Conservation (phyloP, 2,888 invertebrate species). For the Mythimna albipuncta region DNA sequence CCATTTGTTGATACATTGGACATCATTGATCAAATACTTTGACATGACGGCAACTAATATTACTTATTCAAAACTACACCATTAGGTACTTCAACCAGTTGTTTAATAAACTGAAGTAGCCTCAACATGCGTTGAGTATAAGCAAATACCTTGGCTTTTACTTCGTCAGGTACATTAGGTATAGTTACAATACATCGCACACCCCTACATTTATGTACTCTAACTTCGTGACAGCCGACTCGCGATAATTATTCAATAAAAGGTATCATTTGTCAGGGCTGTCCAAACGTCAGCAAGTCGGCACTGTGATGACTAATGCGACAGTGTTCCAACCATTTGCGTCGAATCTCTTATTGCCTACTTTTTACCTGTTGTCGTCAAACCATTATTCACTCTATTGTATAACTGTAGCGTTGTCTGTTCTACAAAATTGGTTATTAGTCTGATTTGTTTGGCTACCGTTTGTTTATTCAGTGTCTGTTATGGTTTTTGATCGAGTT, state of each 20-base stretch:
- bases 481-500: conserved; percentile 60
- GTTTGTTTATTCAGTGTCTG: conserved; percentile 64
- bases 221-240: conserved; percentile 73
- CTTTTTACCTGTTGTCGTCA: conserved; percentile 85
- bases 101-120: conserved; percentile 25
- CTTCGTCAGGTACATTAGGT: conserved; percentile 12
- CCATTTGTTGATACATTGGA: not conserved
- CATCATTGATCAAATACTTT: conserved; percentile 14
- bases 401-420: conserved; percentile 75
- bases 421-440: conserved; percentile 72
- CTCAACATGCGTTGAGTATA: conserved; percentile 19
- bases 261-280: conserved; percentile 86
- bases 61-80: conserved; percentile 1
- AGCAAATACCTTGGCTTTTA: conserved; percentile 39
- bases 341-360: conserved; percentile 84
- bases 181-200: conserved; percentile 12
- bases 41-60: conserved; percentile 15
- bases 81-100: conserved; percentile 14
- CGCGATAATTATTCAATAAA: conserved; percentile 88
- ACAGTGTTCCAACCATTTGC: conserved; percentile 84
- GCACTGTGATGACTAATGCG: conserved; percentile 87
- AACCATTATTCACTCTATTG: conserved; percentile 87
- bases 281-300: conserved; percentile 87
- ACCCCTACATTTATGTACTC: conserved; percentile 71
- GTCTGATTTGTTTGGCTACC: conserved; percentile 64